Evolutionary conservation across 2,113 vertebrate genomes (phyloP).

Genomic region (Collichthys lucidus): DNA sequence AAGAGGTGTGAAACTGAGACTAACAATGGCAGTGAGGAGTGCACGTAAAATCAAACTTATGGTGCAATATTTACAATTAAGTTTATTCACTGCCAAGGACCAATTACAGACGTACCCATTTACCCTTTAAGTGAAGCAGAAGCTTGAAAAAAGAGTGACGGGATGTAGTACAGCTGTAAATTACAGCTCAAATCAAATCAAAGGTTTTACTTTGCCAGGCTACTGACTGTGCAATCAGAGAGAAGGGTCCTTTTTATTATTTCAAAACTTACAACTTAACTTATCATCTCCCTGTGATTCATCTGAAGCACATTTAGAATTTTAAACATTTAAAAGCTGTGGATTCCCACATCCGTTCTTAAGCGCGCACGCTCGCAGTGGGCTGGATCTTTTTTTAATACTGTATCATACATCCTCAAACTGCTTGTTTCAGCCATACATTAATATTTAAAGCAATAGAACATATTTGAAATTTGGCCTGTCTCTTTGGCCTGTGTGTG

Average conservation of each 20-base stretch:
- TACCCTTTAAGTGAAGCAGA: slow-evolving; percentile 3
- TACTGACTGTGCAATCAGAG: slow-evolving; percentile 28
- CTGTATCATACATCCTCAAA: slow-evolving; percentile 19
- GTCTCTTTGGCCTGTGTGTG: slow-evolving; percentile 10
- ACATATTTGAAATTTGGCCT: slow-evolving; percentile 17
- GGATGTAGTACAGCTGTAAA: slow-evolving; percentile 15
- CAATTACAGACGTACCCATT: slow-evolving; percentile 21
- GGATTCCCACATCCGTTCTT: not conserved
- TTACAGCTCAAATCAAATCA: slow-evolving; percentile 37
- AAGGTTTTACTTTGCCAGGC: slow-evolving; percentile 20
- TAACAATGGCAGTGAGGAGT: not conserved
- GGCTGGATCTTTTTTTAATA: slow-evolving; percentile 14
- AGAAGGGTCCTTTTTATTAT: slow-evolving; percentile 16
- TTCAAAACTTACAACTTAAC: slow-evolving; percentile 23
- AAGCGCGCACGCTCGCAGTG: not conserved
- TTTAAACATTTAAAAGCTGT: slow-evolving; percentile 25
- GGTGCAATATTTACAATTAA: slow-evolving; percentile 4
- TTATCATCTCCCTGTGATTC: slow-evolving; percentile 20
- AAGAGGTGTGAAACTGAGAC: slow-evolving; percentile 15
- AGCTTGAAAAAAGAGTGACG: slow-evolving; percentile 7
- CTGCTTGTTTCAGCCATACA: slow-evolving; percentile 12
- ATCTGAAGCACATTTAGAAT: slow-evolving; percentile 38
- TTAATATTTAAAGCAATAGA: slow-evolving; percentile 40
- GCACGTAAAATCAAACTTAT: not conserved
- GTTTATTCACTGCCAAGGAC: slow-evolving; percentile 7